Evolutionary conservation across 2,113 vertebrate genomes (phyloP).

Genomic region (Hypocryptadius cinnamomeus): DNA sequence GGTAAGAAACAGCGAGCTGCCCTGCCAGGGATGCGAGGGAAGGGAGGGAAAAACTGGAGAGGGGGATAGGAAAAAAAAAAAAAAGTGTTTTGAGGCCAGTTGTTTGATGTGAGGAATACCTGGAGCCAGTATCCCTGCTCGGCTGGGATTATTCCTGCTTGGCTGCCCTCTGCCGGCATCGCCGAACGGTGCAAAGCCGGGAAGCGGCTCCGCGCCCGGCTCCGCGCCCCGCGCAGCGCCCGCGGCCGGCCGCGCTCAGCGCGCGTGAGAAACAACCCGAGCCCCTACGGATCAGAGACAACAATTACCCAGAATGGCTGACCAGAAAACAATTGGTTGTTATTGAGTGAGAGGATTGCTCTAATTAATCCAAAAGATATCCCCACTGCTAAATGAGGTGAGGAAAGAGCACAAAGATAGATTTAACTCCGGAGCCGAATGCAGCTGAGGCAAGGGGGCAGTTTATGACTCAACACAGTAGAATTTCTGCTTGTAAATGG

Average conservation of each 20-base stretch:
- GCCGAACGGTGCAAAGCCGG: constrained; percentile 29
- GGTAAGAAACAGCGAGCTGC: constrained; percentile 43
- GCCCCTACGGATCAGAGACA: constrained; percentile 39
- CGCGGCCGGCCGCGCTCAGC: constrained; percentile 17
- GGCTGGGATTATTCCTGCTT: constrained; percentile 75
- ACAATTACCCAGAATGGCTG: constrained; percentile 40
- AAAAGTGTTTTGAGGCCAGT: constrained; percentile 12
- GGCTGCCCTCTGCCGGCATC: constrained; percentile 80
- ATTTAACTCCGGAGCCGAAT: constrained; percentile 42
- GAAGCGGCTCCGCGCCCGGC: background rate
- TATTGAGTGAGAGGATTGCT: constrained; percentile 45
- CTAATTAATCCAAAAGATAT: constrained; percentile 70
- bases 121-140: constrained; percentile 51
- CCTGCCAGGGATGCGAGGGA: constrained; percentile 17
- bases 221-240: background rate
- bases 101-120: constrained; percentile 31
- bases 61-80: accelerated
- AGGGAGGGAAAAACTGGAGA: background rate
- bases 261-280: constrained; percentile 17
- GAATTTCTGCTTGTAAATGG: constrained; percentile 40
- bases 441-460: constrained; percentile 49
- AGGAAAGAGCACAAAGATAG: constrained; percentile 17
- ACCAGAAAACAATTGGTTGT: constrained; percentile 58
- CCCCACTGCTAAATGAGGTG: constrained; percentile 68
- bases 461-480: constrained; percentile 51